phyloP scores from a whole-genome alignment of 2,797 vertebrate species.

The Morus bassanus region DNA sequence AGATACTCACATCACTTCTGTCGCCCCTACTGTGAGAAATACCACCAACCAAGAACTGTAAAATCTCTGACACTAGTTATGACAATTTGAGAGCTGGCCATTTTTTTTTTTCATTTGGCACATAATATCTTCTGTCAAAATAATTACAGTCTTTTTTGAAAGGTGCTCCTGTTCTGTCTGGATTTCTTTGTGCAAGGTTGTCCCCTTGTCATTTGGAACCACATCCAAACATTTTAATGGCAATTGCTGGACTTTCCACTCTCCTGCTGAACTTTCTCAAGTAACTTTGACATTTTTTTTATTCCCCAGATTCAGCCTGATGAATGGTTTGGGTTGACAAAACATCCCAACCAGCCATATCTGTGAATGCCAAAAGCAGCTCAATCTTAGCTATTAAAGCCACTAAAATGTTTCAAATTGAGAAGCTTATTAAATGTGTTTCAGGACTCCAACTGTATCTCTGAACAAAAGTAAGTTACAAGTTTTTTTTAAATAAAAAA shows the following conservation, averaged over 20 bases:
- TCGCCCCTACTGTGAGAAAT: background rate
- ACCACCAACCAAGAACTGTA: background rate
- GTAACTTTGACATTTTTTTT: background rate
- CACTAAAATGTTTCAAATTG: background rate
- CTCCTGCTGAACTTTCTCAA: background rate
- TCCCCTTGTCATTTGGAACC: slow-evolving; percentile 1
- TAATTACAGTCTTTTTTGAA: background rate
- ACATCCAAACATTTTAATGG: slow-evolving; percentile 17
- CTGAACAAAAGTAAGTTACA: background rate
- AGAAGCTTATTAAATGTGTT: background rate
- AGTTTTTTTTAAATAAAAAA: background rate
- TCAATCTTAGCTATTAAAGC: background rate
- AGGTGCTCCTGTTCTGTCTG: background rate
- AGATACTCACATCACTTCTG: background rate
- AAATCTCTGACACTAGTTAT: background rate
- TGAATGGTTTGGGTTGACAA: background rate
- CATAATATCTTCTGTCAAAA: background rate
- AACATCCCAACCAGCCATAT: background rate
- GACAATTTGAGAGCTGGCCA: background rate
- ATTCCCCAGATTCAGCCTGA: background rate
- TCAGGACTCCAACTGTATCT: background rate
- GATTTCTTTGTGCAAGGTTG: background rate
- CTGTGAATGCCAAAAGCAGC: background rate
- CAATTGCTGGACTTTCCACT: background rate
- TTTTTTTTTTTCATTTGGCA: background rate